Evolutionary conservation across 2,888 invertebrate genomes (phyloP), one percentile per base, ranked within the genome.

Genomic region (Lacanobia wlatinum): DNA sequence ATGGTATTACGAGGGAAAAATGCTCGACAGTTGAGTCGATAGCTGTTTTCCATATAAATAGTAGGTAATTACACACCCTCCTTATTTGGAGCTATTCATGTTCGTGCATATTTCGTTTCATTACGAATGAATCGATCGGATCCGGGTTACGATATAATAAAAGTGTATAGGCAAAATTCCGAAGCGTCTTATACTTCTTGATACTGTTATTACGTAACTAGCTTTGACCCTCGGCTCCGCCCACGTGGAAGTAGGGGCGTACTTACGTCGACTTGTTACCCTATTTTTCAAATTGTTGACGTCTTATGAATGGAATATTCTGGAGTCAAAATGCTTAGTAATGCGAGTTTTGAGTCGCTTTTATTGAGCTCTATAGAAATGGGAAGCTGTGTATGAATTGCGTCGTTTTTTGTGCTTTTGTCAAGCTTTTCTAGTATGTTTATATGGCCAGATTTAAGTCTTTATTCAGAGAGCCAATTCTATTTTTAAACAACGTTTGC

Each of bases 1-100:
- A 92, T 84, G 81, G 87, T 90, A 92, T 94, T 93, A 92, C 87
- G 78, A 89, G 88, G 88, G 90, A 92, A 93, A 91, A 94, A 94
- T 91, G 90, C 86, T 88, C 73, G 80, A 85, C 86, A 87, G 88
- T 94, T 91, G 91, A 89, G 87, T 89, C 88, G 87, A 89, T 90
- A 90, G 91, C 90, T 90, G 88, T 88, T 91, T 93, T 88, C 87
- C 87, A 89, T 89, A 88, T 88, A 87, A 87, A 89, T 87, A 84
- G 78, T 69, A n/a, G 62, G 76, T 87, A 81, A 83, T 87, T 76
- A 86, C 85, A 84, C 80, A 81, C 81, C 81, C 75, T 78, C 74
- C 81, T 82, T 83, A 85, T 87, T 84, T 77, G 72, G 72, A 72
- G 61, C 71, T 80, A 75, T 87, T 84, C 81, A 84, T 84, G 72